These are phyloP conservation scores for Eledona agricola DNA, from an alignment of 2,888 invertebrate species.

Conservation along the genomic window DNA sequence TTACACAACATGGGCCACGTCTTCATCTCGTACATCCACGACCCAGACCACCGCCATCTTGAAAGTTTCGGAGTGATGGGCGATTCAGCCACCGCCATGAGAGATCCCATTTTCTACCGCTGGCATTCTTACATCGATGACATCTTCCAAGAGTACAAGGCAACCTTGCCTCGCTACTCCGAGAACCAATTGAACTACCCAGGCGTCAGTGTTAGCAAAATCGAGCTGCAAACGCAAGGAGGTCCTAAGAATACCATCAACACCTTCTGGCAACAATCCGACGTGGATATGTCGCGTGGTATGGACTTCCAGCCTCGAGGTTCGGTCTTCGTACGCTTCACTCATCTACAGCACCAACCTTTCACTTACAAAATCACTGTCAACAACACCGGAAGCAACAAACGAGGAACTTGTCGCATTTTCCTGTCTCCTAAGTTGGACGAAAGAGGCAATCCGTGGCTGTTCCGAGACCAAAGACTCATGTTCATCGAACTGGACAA, in stretches of 20 bases:
- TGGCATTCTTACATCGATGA: slow-evolving; percentile 85
- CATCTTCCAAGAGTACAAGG: slow-evolving; percentile 78
- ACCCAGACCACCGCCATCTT: slow-evolving; percentile 80
- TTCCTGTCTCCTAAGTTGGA: slow-evolving; percentile 73
- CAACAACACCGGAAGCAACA: slow-evolving; percentile 54
- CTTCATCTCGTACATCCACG: slow-evolving; percentile 79
- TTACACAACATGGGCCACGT: slow-evolving; percentile 86
- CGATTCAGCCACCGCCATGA: slow-evolving; percentile 84
- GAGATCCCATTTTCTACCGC: slow-evolving; percentile 87
- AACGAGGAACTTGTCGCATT: slow-evolving; percentile 72
- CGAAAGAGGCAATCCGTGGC: slow-evolving; percentile 71
- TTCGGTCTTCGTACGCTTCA: slow-evolving; percentile 75
- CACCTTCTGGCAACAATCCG: slow-evolving; percentile 84
- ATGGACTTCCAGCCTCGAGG: slow-evolving; percentile 85
- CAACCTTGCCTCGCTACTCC: slow-evolving; percentile 72
- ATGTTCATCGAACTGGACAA: slow-evolving; percentile 79
- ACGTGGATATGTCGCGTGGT: slow-evolving; percentile 80
- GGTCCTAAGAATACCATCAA: slow-evolving; percentile 65
- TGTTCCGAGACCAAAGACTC: slow-evolving; percentile 70
- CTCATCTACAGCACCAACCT: slow-evolving; percentile 78
- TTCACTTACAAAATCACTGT: slow-evolving; percentile 69
- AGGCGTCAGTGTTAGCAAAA: slow-evolving; percentile 69
- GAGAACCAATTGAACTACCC: slow-evolving; percentile 68
- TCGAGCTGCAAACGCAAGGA: slow-evolving; percentile 67
- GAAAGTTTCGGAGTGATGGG: slow-evolving; percentile 86